Percentiles rank a stretch among this genome's conserved stretches.
Evolutionary conservation across 2,797 vertebrate species (phyloP).

Genomic region (Menidia menidia): DNA sequence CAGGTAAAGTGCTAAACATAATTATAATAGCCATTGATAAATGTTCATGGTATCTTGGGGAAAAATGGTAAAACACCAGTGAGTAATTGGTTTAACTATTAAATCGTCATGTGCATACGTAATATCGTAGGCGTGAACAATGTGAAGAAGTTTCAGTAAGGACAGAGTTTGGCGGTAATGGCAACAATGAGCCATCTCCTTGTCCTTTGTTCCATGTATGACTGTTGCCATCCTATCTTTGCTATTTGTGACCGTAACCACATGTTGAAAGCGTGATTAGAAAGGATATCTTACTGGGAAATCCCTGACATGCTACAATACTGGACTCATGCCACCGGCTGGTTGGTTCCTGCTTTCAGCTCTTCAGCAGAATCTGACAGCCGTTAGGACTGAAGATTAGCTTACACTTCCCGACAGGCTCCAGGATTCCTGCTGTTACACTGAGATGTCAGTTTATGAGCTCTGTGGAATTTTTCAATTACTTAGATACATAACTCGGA

Average conservation of each 20-base stretch:
- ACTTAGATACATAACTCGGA: conserved; percentile 20
- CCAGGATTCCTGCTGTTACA: conserved; percentile 50
- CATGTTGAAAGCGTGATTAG: conserved; percentile 13
- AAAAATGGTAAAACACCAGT: not conserved
- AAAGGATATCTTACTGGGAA: conserved; percentile 38
- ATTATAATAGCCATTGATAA: no score
- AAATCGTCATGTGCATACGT: not conserved
- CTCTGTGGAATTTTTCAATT: conserved; percentile 48
- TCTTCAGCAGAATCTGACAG: conserved; percentile 44
- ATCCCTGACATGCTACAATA: conserved; percentile 32
- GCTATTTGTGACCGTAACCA: conserved; percentile 35
- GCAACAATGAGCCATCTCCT: not conserved
- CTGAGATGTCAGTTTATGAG: conserved; percentile 47
- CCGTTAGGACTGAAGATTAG: conserved; percentile 57
- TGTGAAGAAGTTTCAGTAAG: not conserved
- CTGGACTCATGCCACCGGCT: conserved; percentile 41
- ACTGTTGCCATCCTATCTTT: conserved; percentile 20
- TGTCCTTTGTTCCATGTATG: conserved; percentile 12
- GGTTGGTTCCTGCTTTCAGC: conserved; percentile 31
- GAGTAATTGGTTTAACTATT: not conserved
- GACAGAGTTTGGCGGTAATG: not conserved
- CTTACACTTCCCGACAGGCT: conserved; percentile 51
- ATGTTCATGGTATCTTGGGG: no score
- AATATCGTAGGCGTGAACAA: not conserved
- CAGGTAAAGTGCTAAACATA: no score